Base-by-base conservation (phyloP, 2,888 invertebrate genomes). In the Sarcophaga caerulescens region DNA sequence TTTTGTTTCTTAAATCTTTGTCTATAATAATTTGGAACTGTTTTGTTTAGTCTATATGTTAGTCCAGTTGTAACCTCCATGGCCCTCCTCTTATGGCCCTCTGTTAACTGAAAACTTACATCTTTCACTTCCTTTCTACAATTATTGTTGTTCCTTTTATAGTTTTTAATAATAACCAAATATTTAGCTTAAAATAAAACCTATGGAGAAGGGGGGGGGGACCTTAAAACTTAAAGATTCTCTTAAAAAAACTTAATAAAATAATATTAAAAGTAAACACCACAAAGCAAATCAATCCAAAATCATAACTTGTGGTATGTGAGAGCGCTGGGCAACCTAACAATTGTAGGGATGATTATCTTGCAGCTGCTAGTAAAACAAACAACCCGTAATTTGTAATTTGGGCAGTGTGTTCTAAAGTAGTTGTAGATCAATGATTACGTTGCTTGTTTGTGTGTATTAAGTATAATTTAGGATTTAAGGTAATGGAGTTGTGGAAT, bases 211-310 rank as follows among this genome's bases (percentile, higher is more conserved):
- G 19, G 44, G 44, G 59, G 71, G 19, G 44, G 44, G 59, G 71
- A 52, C 25, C 62, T 82, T 83, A 84, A 80, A 83, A 69, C 70
- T 78, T 78, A 81, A 77, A 69, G 77, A 84, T 84, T 74, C 60
- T 85, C 80, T 86, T 81, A 81, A 74, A 68, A 65, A 85, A 83
- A 76, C 47, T 77, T 74, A 78, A 57, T 80, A 35, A 69, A 77
- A 52, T 52, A 52, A 52, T 52, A 14, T 65, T 71, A 80, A 52
- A 77, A 57, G 66, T 73, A 21, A 85, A 85, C 62, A 77, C 73
- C 63, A 77, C 80, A 35, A 71, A 59, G 68, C 63, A 65, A 65
- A 62, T 70, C 70, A 65, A 62, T 70, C 70, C 70, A 81, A 81
- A 79, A 74, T 70, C 77, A 62, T 69, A 81, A 76, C 71, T 68